Evolutionary conservation across 53 echinoderm and acorn worm genomes (phyloP).

Genomic region (Mesocentrotus franciscanus): DNA sequence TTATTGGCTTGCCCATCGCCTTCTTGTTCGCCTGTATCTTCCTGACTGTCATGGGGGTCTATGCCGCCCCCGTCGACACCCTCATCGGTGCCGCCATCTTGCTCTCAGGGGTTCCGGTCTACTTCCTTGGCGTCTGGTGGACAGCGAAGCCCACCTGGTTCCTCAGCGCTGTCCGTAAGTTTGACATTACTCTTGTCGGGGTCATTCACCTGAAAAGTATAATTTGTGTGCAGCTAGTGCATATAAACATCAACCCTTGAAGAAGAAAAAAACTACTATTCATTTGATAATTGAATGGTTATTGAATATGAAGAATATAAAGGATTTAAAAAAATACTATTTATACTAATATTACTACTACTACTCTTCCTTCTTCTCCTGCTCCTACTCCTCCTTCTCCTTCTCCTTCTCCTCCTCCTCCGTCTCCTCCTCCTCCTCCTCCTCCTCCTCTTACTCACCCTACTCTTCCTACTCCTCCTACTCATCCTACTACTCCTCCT

Average conservation of each 20-base stretch:
- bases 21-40: slow-evolving; percentile 88
- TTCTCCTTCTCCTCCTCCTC: too few species aligned
- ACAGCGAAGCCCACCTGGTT: slow-evolving; percentile 78
- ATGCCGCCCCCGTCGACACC: slow-evolving; percentile 76
- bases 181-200: neutral
- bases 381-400: too few species aligned
- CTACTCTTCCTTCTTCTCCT: too few species aligned
- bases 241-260: neutral
- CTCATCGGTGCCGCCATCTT: slow-evolving; percentile 82
- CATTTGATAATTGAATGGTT: too few species aligned
- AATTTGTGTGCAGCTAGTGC: neutral
- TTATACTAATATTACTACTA: too few species aligned
- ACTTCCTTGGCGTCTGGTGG: slow-evolving; percentile 82
- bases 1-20: slow-evolving; percentile 74
- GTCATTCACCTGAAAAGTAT: neutral
- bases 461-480: too few species aligned
- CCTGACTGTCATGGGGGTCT: slow-evolving; percentile 83
- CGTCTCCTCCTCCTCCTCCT: too few species aligned
- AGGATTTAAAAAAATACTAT: too few species aligned
- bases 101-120: slow-evolving; percentile 82
- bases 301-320: too few species aligned
- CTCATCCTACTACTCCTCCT: too few species aligned
- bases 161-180: slow-evolving; percentile 57
- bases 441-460: too few species aligned
- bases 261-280: too few species aligned